Evolutionary conservation across 2,113 vertebrate genomes (phyloP).

Genomic region (Bombycilla garrulus): DNA sequence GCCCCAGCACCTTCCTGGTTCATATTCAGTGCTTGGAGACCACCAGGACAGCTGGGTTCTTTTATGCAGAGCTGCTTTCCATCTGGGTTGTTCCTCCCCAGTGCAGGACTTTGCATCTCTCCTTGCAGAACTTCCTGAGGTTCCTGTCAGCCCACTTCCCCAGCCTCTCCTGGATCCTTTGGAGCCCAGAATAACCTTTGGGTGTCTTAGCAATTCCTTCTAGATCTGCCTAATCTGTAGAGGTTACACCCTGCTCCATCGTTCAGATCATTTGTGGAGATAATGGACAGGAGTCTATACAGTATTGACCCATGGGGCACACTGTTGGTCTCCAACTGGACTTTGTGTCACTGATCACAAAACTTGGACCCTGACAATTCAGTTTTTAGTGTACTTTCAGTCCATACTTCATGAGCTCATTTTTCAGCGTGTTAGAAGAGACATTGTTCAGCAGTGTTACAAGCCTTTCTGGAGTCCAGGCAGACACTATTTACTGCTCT

Average conservation of each 20-base stretch:
- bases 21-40: rapidly evolving
- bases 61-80: background rate
- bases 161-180: background rate
- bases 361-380: background rate
- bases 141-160: background rate
- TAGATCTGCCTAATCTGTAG: background rate
- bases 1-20: background rate
- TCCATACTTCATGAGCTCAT: background rate
- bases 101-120: background rate
- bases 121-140: background rate
- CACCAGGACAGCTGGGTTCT: background rate
- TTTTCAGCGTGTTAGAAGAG: background rate
- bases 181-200: background rate
- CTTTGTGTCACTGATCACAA: background rate
- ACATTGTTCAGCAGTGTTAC: background rate
- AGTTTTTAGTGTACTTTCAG: background rate
- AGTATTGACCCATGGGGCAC: background rate
- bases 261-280: background rate
- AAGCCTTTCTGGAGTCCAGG: background rate
- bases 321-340: background rate
- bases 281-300: background rate
- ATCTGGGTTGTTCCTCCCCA: background rate
- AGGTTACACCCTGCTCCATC: background rate
- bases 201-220: background rate
- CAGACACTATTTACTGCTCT: background rate